Percentiles rank a stretch among this genome's conserved stretches.
Conservation (phyloP, 1,140 invertebrate species). For the Protaetia brevitarsis region DNA sequence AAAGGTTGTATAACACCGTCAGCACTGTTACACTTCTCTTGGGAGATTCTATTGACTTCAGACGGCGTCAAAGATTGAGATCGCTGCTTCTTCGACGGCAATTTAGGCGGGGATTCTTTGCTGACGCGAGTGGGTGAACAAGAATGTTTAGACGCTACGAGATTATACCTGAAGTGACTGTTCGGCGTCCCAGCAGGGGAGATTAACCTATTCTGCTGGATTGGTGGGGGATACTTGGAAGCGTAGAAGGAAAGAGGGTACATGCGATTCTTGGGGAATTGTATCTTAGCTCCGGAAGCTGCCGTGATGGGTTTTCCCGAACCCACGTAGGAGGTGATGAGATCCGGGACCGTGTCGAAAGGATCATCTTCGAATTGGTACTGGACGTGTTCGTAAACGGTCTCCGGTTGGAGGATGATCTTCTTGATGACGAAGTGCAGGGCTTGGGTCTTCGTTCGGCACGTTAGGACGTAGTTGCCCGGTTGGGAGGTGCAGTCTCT, state of each 20-base stretch:
- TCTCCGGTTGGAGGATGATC: slow-evolving; percentile 82
- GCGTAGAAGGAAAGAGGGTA: slow-evolving; percentile 66
- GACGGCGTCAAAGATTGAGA: slow-evolving; percentile 65
- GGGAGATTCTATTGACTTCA: slow-evolving; percentile 49
- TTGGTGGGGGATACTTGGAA: slow-evolving; percentile 53
- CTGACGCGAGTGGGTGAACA: slow-evolving; percentile 53
- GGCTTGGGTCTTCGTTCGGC: slow-evolving; percentile 70
- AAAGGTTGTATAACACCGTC: slow-evolving; percentile 59
- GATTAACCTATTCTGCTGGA: slow-evolving; percentile 38
- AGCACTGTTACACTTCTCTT: slow-evolving; percentile 59
- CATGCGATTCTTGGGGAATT: slow-evolving; percentile 69
- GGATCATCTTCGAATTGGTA: slow-evolving; percentile 93
- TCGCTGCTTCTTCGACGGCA: slow-evolving; percentile 67
- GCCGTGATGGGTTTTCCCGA: slow-evolving; percentile 82
- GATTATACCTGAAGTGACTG: slow-evolving; percentile 17
- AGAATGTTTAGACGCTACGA: slow-evolving; percentile 40
- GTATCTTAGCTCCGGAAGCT: slow-evolving; percentile 82
- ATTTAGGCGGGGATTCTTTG: slow-evolving; percentile 57
- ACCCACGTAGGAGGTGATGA: slow-evolving; percentile 93
- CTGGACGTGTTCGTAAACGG: slow-evolving; percentile 86
- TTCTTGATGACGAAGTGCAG: slow-evolving; percentile 94
- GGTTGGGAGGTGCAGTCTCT: slow-evolving; percentile 89
- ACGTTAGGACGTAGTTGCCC: slow-evolving; percentile 90
- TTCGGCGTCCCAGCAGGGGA: slow-evolving; percentile 44
- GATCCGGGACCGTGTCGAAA: slow-evolving; percentile 88